These are phyloP conservation scores for Anthoscopus minutus DNA, from an alignment of 2,113 vertebrate species.

Conservation along the genomic window DNA sequence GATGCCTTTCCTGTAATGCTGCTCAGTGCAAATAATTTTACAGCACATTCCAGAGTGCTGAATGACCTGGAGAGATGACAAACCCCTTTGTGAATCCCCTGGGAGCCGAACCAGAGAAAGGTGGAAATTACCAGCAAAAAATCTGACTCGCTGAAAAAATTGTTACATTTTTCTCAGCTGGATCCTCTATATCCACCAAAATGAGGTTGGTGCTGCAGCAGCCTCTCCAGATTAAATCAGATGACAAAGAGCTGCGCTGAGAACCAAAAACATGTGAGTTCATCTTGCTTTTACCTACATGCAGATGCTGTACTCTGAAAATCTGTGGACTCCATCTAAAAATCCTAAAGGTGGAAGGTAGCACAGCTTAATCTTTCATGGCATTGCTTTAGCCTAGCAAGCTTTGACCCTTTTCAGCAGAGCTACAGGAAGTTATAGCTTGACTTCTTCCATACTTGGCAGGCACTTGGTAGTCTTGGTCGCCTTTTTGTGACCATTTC, in stretches of 20 bases:
- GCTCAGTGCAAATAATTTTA: constrained; percentile 4
- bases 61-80: not conserved
- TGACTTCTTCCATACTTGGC: not conserved
- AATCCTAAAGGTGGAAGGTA: not conserved
- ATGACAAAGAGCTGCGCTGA: fast-evolving
- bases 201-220: not conserved
- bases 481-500: not conserved
- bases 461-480: not conserved
- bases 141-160: not conserved
- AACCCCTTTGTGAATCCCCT: not conserved
- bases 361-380: not conserved
- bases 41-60: not conserved
- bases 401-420: not conserved
- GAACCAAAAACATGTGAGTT: not conserved
- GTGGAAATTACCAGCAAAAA: not conserved
- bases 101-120: not conserved
- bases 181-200: not conserved
- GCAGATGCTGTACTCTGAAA: not conserved
- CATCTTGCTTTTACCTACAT: not conserved
- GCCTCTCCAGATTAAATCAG: not conserved
- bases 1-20: constrained; percentile 40
- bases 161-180: not conserved
- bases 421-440: not conserved
- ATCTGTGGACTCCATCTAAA: not conserved
- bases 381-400: not conserved